phyloP scores from a whole-genome alignment of 2,797 vertebrate species.

The Apogon talboti region DNA sequence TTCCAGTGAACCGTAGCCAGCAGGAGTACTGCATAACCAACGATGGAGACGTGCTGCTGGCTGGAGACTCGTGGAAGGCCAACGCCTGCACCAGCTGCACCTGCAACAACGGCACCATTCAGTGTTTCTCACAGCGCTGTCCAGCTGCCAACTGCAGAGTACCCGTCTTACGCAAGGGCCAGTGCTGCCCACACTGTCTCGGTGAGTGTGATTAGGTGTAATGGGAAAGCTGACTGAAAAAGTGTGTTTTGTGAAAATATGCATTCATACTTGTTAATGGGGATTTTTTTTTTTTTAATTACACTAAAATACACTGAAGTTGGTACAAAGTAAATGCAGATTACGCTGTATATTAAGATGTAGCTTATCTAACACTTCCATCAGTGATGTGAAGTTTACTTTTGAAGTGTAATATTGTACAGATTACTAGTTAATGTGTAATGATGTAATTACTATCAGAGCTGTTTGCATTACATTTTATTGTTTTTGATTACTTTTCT shows the following conservation, averaged over 20 bases:
- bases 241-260: slow-evolving; percentile 12
- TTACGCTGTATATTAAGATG: not conserved
- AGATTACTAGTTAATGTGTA: no score
- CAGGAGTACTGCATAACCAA: slow-evolving; percentile 84
- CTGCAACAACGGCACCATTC: slow-evolving; percentile 85
- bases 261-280: slow-evolving; percentile 1
- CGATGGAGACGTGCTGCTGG: slow-evolving; percentile 81
- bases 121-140: slow-evolving; percentile 87
- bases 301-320: not conserved
- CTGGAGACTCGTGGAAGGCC: slow-evolving; percentile 86
- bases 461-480: no score
- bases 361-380: slow-evolving; percentile 14
- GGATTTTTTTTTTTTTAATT: slow-evolving; percentile 22
- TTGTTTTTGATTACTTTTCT: no score
- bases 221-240: slow-evolving; percentile 16
- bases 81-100: slow-evolving; percentile 88
- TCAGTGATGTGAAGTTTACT: not conserved
- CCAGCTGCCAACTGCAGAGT: slow-evolving; percentile 83
- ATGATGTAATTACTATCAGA: no score
- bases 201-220: slow-evolving; percentile 72
- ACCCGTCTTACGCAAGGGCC: slow-evolving; percentile 87
- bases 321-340: not conserved
- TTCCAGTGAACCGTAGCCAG: slow-evolving; percentile 81
- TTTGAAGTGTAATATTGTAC: no score
- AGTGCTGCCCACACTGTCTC: slow-evolving; percentile 88